These are phyloP conservation scores for Papilio machaon DNA, from an alignment of 1,140 invertebrate species.

Conservation along the genomic window DNA sequence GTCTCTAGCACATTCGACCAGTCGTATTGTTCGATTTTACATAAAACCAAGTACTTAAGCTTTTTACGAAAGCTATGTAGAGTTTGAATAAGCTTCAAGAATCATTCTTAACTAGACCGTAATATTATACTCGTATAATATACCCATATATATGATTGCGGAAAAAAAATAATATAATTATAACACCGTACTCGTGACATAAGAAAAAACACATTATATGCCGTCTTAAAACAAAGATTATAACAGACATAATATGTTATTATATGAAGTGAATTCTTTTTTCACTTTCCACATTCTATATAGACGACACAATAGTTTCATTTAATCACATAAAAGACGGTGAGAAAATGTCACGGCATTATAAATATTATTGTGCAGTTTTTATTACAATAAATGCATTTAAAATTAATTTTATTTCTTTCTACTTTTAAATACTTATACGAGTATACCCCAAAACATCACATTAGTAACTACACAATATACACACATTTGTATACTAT, in stretches of 20 bases:
- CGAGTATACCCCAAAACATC: too few relatives aligned
- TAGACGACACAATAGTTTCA: slow-evolving; percentile 5
- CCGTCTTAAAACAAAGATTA: background rate
- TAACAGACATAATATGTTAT: slow-evolving; percentile 10
- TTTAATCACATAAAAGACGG: slow-evolving; percentile 22
- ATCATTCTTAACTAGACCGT: too few relatives aligned
- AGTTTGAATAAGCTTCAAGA: too few relatives aligned
- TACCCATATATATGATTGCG: background rate
- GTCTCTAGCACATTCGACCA: too few relatives aligned
- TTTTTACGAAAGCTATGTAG: too few relatives aligned
- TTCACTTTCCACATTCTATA: slow-evolving; percentile 19
- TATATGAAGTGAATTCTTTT: slow-evolving; percentile 1
- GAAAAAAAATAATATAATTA: background rate
- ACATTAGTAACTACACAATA: too few relatives aligned
- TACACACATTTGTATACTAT: background rate
- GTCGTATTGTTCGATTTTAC: too few relatives aligned
- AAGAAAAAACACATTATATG: background rate
- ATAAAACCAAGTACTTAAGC: too few relatives aligned
- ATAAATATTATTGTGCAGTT: background rate
- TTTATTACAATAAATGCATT: background rate
- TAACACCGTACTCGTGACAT: background rate
- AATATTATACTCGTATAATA: too few relatives aligned
- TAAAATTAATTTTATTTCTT: background rate
- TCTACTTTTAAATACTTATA: background rate
- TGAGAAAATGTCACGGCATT: slow-evolving; percentile 18